Base-by-base conservation (phyloP, 2,113 vertebrate species). In the Circaetus gallicus region DNA sequence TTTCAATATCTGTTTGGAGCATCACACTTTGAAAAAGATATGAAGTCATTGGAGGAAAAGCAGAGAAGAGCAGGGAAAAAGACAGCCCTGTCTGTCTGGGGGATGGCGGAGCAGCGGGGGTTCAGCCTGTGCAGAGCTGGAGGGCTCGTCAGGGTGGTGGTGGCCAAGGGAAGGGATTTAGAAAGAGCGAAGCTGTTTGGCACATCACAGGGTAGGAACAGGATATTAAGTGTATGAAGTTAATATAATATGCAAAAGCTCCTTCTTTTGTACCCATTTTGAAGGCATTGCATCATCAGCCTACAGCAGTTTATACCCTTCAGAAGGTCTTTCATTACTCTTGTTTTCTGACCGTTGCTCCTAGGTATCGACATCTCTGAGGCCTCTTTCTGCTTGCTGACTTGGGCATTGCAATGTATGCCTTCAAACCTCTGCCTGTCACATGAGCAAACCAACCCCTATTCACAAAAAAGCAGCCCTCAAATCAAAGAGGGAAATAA, bases 401-500 rank as follows among this genome's bases (percentile, higher is more conserved):
- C 38, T 29, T 0, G 5, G 53, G 52, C 45, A 16, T 16, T 12
- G 21, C 55, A 20, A 12, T 3, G 31, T 16, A 8, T 31, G 45
- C 21, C 73, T 40, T 38, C 67, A 17, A 13, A n/a, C 36, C 43
- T 42, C 80, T 36, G 63, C 86, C 65, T 4, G 0, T 28, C 52
- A 10, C 53, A 5, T 0, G 2, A 56, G 32, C 67, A 55, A 82
- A 31, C 36, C 63, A 36, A 28, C 17, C 38, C 78, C 45, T 36
- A 24, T 16, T 76, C 80, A 24, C 77, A 11, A 34, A 56, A 86
- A 78, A 49, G 12, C 91, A 73, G 91, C 65, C 19, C 80, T 77
- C 67, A 74, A 90, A 84, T 91, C 95, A 80, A 89, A 90, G 90
- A 25, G n/a, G 70, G 38, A 87, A 93, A 91, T 90, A 84, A 96